Evolutionary conservation across 2,113 vertebrate genomes (phyloP).

Genomic region (Scatophagus argus): DNA sequence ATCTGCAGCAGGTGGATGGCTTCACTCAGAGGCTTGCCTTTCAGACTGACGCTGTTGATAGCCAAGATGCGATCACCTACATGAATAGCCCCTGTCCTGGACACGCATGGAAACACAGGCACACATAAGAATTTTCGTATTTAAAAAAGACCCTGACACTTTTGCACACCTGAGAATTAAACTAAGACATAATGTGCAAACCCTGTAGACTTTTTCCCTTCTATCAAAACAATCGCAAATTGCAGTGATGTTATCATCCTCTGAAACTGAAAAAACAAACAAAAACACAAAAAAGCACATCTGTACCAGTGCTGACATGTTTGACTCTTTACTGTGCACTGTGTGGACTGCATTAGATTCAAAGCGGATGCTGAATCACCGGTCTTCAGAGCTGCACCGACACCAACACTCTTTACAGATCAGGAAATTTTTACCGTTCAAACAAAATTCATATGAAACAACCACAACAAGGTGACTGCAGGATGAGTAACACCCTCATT

Average conservation of each 20-base stretch:
- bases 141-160: too few relatives aligned
- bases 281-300: too few relatives aligned
- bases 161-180: too few relatives aligned
- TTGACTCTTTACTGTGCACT: too few relatives aligned
- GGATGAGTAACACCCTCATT: neutral
- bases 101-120: conserved; percentile 22
- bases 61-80: conserved; percentile 95
- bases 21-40: conserved; percentile 95
- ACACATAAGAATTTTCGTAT: too few relatives aligned
- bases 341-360: neutral
- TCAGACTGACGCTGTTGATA: conserved; percentile 95
- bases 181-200: too few relatives aligned
- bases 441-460: neutral
- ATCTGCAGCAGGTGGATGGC: conserved; percentile 97
- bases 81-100: conserved; percentile 96
- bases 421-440: neutral
- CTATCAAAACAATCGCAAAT: too few relatives aligned
- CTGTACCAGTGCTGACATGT: too few relatives aligned
- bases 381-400: neutral
- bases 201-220: too few relatives aligned
- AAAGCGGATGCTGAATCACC: neutral
- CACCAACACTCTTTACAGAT: neutral
- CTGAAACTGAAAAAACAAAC: too few relatives aligned
- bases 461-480: conserved; percentile 4
- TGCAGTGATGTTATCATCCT: too few relatives aligned